Percentiles rank a stretch among this genome's conserved stretches.
Evolutionary conservation across 2,113 vertebrate genomes (phyloP).

Genomic region (Nannobrachium achirus): DNA sequence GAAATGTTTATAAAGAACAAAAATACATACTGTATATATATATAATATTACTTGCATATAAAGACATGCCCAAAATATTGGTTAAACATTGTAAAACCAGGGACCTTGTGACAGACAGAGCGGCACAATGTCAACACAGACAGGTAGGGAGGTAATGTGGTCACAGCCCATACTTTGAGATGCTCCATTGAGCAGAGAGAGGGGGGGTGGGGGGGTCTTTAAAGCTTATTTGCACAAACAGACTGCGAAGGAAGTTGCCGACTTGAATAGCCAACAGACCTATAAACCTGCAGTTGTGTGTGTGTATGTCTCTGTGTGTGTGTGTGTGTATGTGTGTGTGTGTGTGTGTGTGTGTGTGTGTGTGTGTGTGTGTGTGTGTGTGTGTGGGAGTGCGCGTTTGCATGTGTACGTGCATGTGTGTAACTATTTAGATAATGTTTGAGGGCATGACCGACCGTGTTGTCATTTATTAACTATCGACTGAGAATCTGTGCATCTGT

Average conservation of each 20-base stretch:
- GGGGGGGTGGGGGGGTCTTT: conserved; percentile 8
- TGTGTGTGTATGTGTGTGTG: not conserved
- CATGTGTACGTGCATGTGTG: not conserved
- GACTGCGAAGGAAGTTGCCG: too few species aligned
- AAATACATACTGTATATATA: too few species aligned
- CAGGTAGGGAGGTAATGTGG: too few species aligned
- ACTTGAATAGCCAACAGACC: not conserved
- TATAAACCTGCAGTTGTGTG: not conserved
- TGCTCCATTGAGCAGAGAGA: conserved; percentile 3
- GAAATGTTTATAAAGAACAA: too few species aligned
- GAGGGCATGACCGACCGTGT: conserved; percentile 4
- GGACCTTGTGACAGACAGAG: too few species aligned
- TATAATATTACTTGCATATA: too few species aligned
- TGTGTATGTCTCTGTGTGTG: not conserved
- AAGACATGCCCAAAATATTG: too few species aligned
- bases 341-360: not conserved
- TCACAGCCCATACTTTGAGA: not conserved
- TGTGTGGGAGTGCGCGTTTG: not conserved
- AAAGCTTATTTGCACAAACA: conserved; percentile 5
- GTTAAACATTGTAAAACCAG: too few species aligned
- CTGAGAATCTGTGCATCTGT: conserved; percentile 50
- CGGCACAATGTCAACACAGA: too few species aligned
- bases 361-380: not conserved
- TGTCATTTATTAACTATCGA: conserved; percentile 66
- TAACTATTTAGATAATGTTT: not conserved